phyloP scores from a whole-genome alignment of 2,888 invertebrate species.

The Ophion slaviceki region DNA sequence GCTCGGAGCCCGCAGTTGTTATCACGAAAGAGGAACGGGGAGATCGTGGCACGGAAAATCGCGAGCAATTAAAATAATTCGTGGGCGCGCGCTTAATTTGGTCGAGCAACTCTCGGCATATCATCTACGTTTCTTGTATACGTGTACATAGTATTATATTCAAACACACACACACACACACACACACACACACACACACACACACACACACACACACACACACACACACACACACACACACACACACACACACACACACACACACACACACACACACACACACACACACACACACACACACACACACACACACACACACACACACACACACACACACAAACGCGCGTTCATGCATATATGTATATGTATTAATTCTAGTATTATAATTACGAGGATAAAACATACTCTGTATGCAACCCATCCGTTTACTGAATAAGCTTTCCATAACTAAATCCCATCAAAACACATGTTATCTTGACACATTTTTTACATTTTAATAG shows the following conservation, averaged over 20 bases:
- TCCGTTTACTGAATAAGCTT: background rate
- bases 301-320: too few relatives aligned
- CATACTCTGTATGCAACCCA: background rate
- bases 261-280: too few relatives aligned
- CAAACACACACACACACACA: background rate
- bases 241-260: too few relatives aligned
- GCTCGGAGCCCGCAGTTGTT: slow-evolving; percentile 17
- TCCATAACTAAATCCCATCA: background rate
- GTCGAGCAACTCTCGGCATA: slow-evolving; percentile 36
- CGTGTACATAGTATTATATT: slow-evolving; percentile 3
- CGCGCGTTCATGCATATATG: too few relatives aligned
- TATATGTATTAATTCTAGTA: too few relatives aligned
- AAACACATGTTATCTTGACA: background rate
- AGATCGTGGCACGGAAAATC: slow-evolving; percentile 49
- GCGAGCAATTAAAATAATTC: slow-evolving; percentile 59
- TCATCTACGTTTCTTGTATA: slow-evolving; percentile 19
- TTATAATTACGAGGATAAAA: too few relatives aligned
- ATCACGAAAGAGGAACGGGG: slow-evolving; percentile 34
- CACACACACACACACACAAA: too few relatives aligned
- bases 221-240: too few relatives aligned
- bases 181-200: too few relatives aligned
- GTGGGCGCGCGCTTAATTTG: slow-evolving; percentile 45
- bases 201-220: too few relatives aligned
- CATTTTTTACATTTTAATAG: background rate
- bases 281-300: too few relatives aligned